Evolutionary conservation across 2,888 invertebrate genomes (phyloP), one percentile per base, ranked within the genome.

Genomic region (Mongoloraphidia duomilia): DNA sequence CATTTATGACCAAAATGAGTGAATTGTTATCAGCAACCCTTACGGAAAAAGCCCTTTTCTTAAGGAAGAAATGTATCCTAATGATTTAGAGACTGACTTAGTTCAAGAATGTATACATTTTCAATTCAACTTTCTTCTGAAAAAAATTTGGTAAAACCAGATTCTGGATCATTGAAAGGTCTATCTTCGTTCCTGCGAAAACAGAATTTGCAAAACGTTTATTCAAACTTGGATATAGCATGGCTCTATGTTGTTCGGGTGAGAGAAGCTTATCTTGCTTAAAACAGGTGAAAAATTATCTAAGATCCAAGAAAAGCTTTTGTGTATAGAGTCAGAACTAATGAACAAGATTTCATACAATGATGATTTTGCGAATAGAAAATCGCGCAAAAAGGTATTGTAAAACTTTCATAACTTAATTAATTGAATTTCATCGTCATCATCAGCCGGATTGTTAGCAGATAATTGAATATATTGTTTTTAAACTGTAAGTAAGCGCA

Each of bases 1-100:
- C 14, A 46, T 46, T 46, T 46, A 13, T 46, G 6, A 46, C 38
- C 35, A 46, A 39, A 46, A 39, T 38, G 46, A 38, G 17, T 46
- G 14, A 66, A 14, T 52, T 72, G 71, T 39, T 61, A n/a, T 46
- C 68, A 70, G 53, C 65, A 66, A 43, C 63, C 71, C 54, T 70
- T n/a, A n/a, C n/a, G n/a, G n/a, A n/a, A n/a, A n/a, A n/a, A n/a
- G n/a, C n/a, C n/a, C n/a, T n/a, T n/a, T n/a, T n/a, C n/a, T n/a
- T n/a, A n/a, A n/a, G n/a, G n/a, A n/a, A n/a, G n/a, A n/a, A n/a
- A n/a, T n/a, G n/a, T 55, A 57, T 52, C 37, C 53, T 53, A 54
- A 57, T 55, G 55, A 57, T 51, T 54, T 58, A 54, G 54, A 53
- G 41, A 53, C 47, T 48, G 54, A 52, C 17, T 51, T 54, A 52